These are phyloP conservation scores for Atherix ibis DNA, from an alignment of 2,888 invertebrate species.

Conservation along the genomic window DNA sequence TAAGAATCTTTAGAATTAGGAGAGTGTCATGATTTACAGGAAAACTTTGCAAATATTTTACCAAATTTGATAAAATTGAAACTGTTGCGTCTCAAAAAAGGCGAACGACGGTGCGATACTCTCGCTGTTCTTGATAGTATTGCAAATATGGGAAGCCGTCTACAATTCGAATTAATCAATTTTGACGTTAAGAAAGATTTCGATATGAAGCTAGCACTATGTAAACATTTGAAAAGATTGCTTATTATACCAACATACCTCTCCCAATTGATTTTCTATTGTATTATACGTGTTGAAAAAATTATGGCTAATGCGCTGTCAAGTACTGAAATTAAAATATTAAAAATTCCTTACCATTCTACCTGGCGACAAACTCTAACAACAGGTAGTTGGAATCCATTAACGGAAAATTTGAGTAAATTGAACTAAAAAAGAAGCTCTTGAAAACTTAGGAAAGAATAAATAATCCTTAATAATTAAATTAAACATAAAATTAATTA, in stretches of 20 bases:
- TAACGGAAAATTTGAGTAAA: no score
- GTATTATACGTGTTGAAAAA: conserved; percentile 57
- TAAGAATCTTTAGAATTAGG: conserved; percentile 66
- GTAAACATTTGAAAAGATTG: conserved; percentile 53
- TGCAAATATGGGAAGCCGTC: conserved; percentile 44
- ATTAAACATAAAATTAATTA: no score
- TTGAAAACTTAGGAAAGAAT: no score
- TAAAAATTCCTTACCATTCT: conserved; percentile 68
- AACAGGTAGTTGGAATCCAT: no score
- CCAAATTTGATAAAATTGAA: conserved; percentile 46
- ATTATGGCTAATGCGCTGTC: conserved; percentile 55
- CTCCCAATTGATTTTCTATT: conserved; percentile 67
- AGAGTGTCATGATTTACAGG: conserved; percentile 56
- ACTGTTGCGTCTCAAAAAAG: conserved; percentile 59
- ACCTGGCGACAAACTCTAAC: conserved; percentile 72
- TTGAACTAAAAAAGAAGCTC: no score
- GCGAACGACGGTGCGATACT: conserved; percentile 45
- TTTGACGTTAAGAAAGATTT: conserved; percentile 67
- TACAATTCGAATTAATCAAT: conserved; percentile 63
- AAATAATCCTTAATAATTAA: no score
- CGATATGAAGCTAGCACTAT: conserved; percentile 55
- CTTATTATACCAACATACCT: conserved; percentile 74
- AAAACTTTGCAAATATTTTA: conserved; percentile 48
- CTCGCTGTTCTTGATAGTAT: conserved; percentile 53
- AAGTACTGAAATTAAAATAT: conserved; percentile 57